phyloP scores from a whole-genome alignment of 2,888 invertebrate species.

The Cephus runcator region DNA sequence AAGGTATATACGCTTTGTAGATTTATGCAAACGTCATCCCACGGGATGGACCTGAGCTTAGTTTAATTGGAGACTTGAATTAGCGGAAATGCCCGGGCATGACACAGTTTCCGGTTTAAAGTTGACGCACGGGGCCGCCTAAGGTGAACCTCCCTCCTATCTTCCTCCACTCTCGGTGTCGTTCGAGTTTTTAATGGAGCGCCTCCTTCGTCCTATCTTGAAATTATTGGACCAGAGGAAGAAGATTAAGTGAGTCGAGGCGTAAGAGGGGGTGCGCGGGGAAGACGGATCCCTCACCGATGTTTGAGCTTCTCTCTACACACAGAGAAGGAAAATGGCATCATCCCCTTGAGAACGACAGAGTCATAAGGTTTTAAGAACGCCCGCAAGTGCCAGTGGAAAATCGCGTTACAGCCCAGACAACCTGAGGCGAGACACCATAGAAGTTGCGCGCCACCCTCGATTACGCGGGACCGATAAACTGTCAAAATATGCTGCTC shows the following conservation, averaged over 20 bases:
- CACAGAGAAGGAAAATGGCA: slow-evolving; percentile 32
- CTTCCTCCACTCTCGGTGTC: neutral
- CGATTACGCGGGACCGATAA: slow-evolving; percentile 31
- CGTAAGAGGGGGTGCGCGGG: neutral
- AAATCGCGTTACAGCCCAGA: neutral
- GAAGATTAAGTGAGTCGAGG: neutral
- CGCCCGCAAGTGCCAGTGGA: neutral
- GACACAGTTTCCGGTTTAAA: slow-evolving; percentile 5
- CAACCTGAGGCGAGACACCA: neutral
- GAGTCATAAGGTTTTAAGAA: neutral
- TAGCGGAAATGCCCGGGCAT: slow-evolving; percentile 25
- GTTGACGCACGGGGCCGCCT: neutral
- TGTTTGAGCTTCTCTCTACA: slow-evolving; percentile 1
- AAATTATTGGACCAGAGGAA: slow-evolving; percentile 19
- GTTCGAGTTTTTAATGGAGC: slow-evolving; percentile 36
- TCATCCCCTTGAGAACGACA: slow-evolving; percentile 13
- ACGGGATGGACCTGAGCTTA: slow-evolving; percentile 16
- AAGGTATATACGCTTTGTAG: neutral
- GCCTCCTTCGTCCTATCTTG: slow-evolving; percentile 27
- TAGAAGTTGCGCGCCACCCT: neutral
- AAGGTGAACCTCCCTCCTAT: neutral
- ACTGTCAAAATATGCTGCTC: slow-evolving; percentile 49
- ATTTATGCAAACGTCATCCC: slow-evolving; percentile 22
- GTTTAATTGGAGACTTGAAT: slow-evolving; percentile 36
- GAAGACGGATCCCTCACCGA: slow-evolving; percentile 4